Base-by-base conservation (phyloP, 2,113 vertebrate species). In the Engystomops pustulosus region DNA sequence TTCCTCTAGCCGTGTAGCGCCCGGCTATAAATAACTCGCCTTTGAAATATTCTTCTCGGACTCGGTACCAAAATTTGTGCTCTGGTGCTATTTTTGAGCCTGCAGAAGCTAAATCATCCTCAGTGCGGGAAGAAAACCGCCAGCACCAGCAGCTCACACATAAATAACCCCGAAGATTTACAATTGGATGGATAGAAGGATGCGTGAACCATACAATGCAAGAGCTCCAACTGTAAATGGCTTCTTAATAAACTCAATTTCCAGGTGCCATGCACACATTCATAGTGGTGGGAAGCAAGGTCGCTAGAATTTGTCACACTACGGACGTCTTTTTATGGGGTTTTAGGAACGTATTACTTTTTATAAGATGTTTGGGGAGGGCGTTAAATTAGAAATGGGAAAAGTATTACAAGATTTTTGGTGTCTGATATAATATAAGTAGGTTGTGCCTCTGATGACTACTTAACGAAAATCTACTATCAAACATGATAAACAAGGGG, bases 1-100 rank as follows among this genome's bases (percentile, higher is more conserved):
- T 81, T 81, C 67, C 67, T 81, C 45, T 27, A 23, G 30, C 45
- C 34, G 47, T 27, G n/a, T 11, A 49, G 62, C 38, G 53, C 30
- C 45, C 30, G 36, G 65, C 62, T 71, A 81, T 81, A 70, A 81
- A 81, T 81, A 81, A 25, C 34, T 32, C 32, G 32, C 23, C 32
- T 71, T 55, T 41, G 77, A 81, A 81, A 81, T 71, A 81, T 71
- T 47, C 45, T 70, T 70, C 45, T 71, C 67, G 47, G 79, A 71
- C 60, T 69, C 25, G 25, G 58, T 38, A 36, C 67, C 60, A 81
- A 36, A 81, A 81, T 81, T 81, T 71, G 67, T 81, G 62, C 34
- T 81, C n/a, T 23, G 20, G 32, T 41, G 79, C 67, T 69, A 81
- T 81, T 81, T 71, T n/a, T 71, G 25, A 68, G 53, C 34, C 20